Evolutionary conservation across 1,140 invertebrate genomes (phyloP), one percentile per base, ranked within the genome.

Genomic region (Palaemon carinicauda): DNA sequence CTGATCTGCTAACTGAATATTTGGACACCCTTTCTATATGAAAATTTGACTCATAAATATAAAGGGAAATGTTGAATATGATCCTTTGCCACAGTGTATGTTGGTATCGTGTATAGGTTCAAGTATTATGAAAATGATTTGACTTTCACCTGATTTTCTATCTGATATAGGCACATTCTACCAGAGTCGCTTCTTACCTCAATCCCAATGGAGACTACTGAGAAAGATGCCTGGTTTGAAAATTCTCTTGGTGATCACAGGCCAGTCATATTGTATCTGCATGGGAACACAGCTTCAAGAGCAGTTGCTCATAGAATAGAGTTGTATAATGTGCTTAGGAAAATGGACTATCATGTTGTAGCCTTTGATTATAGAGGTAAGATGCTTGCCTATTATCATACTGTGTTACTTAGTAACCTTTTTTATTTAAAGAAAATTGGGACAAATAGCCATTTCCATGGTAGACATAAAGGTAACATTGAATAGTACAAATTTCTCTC

Each of bases 301-400:
- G 95, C 94, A 15, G 95, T 94, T 17, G 92, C 92, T 1, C 97
- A 98, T 91, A 93, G 98, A 77, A 92, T 97, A 52, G 94, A 96
- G 90, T 92, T 98, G 54, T 98, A 99, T 91, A 93, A 96, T 91
- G 91, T 98, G 41, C 93, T 99, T 80, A 94, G 95, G 89, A 92
- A 94, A 69, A 92, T 95, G 87, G 94, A 96, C 90, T 97, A 95
- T 91, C 97, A 99, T 92, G 94, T 99, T 10, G 92, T 99, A 86
- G 93, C 96, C 7, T 96, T 98, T 90, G 98, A 99, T 92, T 99
- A 99, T 91, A 93, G 97, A 92, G 95, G 95, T 95, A 92, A 85
- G 56, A n/a, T 24, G 4, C 24, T 27, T 27, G 2, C 29, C 24
- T 50, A 41, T 41, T 9, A 41, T n/a, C n/a, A n/a, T n/a, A n/a